Evolutionary conservation across 2,888 invertebrate genomes (phyloP), one percentile per base, ranked within the genome.

Genomic region (Allacma fusca): DNA sequence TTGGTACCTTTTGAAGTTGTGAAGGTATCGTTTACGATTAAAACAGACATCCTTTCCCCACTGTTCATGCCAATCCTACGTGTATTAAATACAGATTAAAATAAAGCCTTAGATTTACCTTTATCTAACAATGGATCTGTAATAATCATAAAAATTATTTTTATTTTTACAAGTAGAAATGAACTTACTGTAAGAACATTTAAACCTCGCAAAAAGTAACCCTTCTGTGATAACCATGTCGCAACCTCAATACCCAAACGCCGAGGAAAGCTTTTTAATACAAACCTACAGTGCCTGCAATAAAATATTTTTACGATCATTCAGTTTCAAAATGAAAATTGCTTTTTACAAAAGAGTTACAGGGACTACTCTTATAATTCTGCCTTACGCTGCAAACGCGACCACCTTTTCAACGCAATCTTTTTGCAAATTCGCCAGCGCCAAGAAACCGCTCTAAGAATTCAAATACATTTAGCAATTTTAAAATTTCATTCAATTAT

Each of bases 201-300:
- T 5, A 71, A 21, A 16, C 75, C 81, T 50, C 70, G 59, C 2
- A 59, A 21, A 57, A 81, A 79, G 24, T 68, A 73, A 1, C 82
- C 82, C 59, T 82, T 79, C 43, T 82, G 81, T 4, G 80, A 77
- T 0, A 82, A 28, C 82, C 82, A 82, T 0, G 65, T 68, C 0
- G 78, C 80, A 50, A 80, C 29, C 40, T 82, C 81, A n/a, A 77
- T 59, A 1, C 78, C 80, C 0, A 79, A 13, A 40, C 79, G 64
- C 13, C 57, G 28, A 21, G 78, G 76, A 75, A 75, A 81, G 16
- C 57, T n/a, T 21, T 23, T 57, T 40, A 79, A 16, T 29, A 75
- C 40, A 40, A 9, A 40, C 40, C 40, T 5, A 40, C 40, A 40
- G 9, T 28, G 67, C 28, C 67, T 23, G 28, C 23, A 26, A 19